These are phyloP conservation scores for Eclectus roratus DNA, from an alignment of 2,113 vertebrate genomes.

Conservation along the genomic window DNA sequence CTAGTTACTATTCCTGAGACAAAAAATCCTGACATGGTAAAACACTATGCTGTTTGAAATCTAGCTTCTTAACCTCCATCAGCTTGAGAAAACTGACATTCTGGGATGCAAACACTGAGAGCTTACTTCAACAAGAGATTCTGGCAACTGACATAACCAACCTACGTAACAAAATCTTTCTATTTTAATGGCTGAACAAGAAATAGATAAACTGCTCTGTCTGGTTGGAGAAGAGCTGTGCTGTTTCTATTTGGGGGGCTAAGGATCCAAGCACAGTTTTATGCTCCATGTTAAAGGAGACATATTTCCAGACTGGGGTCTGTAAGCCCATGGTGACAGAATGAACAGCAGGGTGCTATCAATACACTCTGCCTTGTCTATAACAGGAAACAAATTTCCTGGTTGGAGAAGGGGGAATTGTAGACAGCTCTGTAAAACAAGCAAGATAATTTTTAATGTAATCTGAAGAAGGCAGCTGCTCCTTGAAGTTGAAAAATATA, in stretches of 20 bases:
- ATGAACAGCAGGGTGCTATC: conserved; percentile 35
- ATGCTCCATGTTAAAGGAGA: background rate
- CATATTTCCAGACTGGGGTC: background rate
- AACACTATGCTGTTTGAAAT: background rate
- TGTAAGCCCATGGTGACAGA: conserved; percentile 11
- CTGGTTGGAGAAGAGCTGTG: background rate
- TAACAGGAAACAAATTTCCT: conserved; percentile 35
- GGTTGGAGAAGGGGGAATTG: conserved; percentile 25
- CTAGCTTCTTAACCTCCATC: conserved; percentile 38
- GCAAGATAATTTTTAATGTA: conserved; percentile 49
- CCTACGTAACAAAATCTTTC: conserved; percentile 16
- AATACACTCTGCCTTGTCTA: conserved; percentile 29
- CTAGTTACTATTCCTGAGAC: background rate
- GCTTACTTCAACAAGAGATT: conserved; percentile 28
- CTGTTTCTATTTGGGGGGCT: background rate
- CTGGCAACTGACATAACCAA: conserved; percentile 1
- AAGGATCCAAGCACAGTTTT: background rate
- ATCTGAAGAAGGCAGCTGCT: conserved; percentile 50
- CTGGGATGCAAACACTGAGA: conserved; percentile 21
- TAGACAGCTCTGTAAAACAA: conserved; percentile 35
- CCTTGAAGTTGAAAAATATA: conserved; percentile 51
- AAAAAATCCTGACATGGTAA: background rate
- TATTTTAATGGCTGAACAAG: conserved; percentile 48
- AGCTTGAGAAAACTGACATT: background rate
- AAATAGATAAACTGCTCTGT: conserved; percentile 41